Conservation (phyloP, 92 coral and sea anemone species). For the Blastomussa wellsi region DNA sequence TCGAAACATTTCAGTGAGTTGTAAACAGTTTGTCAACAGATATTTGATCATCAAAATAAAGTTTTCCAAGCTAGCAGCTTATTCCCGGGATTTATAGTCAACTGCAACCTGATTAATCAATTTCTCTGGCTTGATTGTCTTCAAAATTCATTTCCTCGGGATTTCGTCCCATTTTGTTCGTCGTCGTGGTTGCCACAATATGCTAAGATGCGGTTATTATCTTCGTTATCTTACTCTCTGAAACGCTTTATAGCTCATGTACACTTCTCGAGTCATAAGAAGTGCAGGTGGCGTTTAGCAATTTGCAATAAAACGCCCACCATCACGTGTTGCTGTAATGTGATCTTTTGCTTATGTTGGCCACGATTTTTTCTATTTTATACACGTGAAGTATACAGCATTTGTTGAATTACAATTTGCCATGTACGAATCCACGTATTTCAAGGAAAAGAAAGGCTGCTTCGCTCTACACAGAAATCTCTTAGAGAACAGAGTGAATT, state of each 20-base stretch:
- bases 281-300: neutral
- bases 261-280: neutral
- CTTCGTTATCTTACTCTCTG: neutral
- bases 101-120: neutral
- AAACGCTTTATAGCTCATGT: neutral
- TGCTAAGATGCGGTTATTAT: neutral
- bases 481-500: neutral
- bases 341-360: neutral
- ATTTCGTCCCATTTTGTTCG: neutral
- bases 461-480: neutral
- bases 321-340: neutral
- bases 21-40: constrained; percentile 16
- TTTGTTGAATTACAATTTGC: neutral
- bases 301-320: neutral
- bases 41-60: constrained; percentile 29
- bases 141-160: neutral
- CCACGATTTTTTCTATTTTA: neutral
- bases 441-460: neutral
- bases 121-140: neutral
- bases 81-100: no score
- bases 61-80: neutral
- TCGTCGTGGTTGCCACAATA: neutral
- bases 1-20: neutral
- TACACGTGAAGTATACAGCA: neutral
- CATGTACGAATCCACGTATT: neutral